Evolutionary conservation across 2,797 vertebrate species (phyloP).

Genomic region (Xiphophorus birchmanni): DNA sequence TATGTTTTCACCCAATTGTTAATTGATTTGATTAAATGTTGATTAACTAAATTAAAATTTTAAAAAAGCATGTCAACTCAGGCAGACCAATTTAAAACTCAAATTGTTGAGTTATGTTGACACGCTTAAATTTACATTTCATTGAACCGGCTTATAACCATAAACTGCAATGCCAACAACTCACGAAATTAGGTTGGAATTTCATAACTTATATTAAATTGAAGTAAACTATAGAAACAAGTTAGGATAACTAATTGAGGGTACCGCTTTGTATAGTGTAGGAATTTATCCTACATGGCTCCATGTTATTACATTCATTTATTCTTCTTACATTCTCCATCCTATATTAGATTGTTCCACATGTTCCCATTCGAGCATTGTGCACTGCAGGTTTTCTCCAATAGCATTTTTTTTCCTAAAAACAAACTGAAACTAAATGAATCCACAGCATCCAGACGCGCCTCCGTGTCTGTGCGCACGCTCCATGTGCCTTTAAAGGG

Average conservation of each 20-base stretch:
- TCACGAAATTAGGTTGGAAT: too few species aligned
- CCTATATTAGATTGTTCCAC: background rate
- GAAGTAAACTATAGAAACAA: too few species aligned
- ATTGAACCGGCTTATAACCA: too few species aligned
- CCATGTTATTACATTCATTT: background rate
- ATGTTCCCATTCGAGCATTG: background rate
- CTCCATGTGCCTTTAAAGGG: constrained; percentile 89
- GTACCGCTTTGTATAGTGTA: too few species aligned
- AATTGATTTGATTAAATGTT: too few species aligned
- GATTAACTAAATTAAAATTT: background rate
- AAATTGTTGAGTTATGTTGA: too few species aligned
- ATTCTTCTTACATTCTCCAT: background rate
- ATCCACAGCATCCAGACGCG: constrained; percentile 1
- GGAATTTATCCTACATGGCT: background rate
- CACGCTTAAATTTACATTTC: too few species aligned
- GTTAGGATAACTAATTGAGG: too few species aligned
- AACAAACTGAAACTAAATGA: background rate
- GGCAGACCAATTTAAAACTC: too few species aligned
- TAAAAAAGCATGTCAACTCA: background rate
- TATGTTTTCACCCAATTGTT: too few species aligned
- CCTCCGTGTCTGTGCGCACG: constrained; percentile 35
- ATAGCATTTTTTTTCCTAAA: background rate
- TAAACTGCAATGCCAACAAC: too few species aligned
- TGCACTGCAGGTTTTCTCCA: background rate
- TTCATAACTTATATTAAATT: too few species aligned